phyloP scores from a whole-genome alignment of 2,797 vertebrate genomes.

The Menidia menidia region DNA sequence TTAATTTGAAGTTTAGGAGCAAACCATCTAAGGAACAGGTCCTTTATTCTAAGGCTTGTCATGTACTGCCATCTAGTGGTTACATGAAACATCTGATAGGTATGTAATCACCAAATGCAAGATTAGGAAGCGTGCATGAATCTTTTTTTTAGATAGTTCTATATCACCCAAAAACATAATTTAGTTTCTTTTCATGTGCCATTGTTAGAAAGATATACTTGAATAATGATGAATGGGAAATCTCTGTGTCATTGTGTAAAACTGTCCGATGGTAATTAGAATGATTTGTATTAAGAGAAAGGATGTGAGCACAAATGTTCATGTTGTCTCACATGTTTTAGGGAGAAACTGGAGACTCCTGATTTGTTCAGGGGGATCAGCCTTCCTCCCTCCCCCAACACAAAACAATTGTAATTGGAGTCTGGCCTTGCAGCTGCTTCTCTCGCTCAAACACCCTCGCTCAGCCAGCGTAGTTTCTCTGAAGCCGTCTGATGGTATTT shows the following conservation, averaged over 20 bases:
- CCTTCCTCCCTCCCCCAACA: conserved; percentile 6
- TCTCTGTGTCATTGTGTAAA: background rate
- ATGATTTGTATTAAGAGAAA: conserved; percentile 36
- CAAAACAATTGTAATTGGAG: conserved; percentile 56
- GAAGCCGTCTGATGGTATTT: conserved; percentile 67
- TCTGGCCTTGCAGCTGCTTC: conserved; percentile 69
- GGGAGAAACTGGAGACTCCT: conserved; percentile 44
- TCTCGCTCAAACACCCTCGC: conserved; percentile 45
- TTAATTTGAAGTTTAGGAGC: background rate
- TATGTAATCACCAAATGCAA: conserved; percentile 38
- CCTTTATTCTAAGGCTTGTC: conserved; percentile 27
- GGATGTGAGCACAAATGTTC: conserved; percentile 35
- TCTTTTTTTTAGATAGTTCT: conserved; percentile 2
- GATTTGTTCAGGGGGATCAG: conserved; percentile 53
- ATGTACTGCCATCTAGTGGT: conserved; percentile 79
- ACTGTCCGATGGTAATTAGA: conserved; percentile 18
- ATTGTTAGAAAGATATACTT: background rate
- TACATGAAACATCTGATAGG: conserved; percentile 18
- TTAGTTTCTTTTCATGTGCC: background rate
- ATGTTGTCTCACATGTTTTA: conserved; percentile 32
- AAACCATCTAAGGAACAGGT: too few relatives aligned
- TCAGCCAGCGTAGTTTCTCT: conserved; percentile 40
- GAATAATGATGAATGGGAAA: background rate
- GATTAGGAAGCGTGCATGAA: background rate
- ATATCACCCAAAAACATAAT: background rate